These are phyloP conservation scores for Branchipolynoe longqiensis DNA, from an alignment of 2,888 invertebrate genomes.

Conservation along the genomic window DNA sequence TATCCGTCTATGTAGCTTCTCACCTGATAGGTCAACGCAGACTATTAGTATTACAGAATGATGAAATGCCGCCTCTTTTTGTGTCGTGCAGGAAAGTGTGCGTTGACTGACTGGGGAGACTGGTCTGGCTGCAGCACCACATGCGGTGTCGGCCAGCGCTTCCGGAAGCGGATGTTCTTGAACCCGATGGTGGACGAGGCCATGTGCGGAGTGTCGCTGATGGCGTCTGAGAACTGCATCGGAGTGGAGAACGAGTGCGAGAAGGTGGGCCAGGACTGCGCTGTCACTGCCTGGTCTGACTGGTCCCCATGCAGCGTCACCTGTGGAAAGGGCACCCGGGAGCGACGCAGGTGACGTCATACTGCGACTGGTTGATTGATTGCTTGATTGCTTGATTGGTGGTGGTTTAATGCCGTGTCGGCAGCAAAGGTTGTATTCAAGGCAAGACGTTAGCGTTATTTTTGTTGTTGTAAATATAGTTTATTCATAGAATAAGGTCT, in stretches of 20 bases:
- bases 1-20: too few species aligned
- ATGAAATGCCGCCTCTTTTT: neutral
- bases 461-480: too few species aligned
- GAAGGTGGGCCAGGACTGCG: conserved; percentile 82
- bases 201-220: conserved; percentile 75
- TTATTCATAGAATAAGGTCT: too few species aligned
- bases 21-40: too few species aligned
- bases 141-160: conserved; percentile 85
- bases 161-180: conserved; percentile 83
- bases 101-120: conserved; percentile 82
- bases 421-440: too few species aligned
- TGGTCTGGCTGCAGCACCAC: conserved; percentile 83
- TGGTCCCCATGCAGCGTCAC: conserved; percentile 83
- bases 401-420: neutral
- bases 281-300: conserved; percentile 83
- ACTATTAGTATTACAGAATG: too few species aligned
- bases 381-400: neutral
- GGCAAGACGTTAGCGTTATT: too few species aligned
- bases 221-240: conserved; percentile 78
- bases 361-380: neutral
- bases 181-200: conserved; percentile 72
- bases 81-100: conserved; percentile 84
- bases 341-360: conserved; percentile 82
- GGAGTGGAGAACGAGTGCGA: conserved; percentile 71
- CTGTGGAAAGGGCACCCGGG: conserved; percentile 85